Evolutionary conservation across 2,888 invertebrate species (phyloP), one percentile per base, ranked within the genome.

Genomic region (Drosophila kuntzei): DNA sequence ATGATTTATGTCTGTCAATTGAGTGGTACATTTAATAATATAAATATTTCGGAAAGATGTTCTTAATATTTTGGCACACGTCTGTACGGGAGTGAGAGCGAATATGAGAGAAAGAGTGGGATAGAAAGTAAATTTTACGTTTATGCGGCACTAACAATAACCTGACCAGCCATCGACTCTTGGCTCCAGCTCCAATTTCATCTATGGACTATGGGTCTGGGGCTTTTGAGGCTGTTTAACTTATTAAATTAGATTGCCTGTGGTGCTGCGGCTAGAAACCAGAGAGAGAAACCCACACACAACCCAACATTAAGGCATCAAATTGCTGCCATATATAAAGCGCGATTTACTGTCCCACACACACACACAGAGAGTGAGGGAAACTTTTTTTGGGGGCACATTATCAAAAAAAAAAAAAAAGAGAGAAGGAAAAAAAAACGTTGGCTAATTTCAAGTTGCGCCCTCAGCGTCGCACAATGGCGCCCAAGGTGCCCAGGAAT

Each of bases 91-190:
- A 25, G 27, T 14, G 58, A 8, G 14, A 39, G 29, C 8, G 18
- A 25, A 37, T 11, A 22, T 22, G 39, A 53, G 27, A 7, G 8
- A 36, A 14, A 27, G 7, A 16, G 20, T n/a, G 8, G 51, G 11
- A 53, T 9, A 29, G 71, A 55, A 50, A 46, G 77, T 72, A 64
- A 69, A 74, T 74, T 79, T 79, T 58, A 76, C 69, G 62, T 76
- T 76, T 76, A 76, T 76, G 79, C 73, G 63, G 54, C 79, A 79
- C 79, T 79, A 76, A 79, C 76, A 76, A 76, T 76, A 75, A 79
- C 78, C 76, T 76, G 63, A 58, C 79, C 62, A 54, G 47, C 75
- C 62, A 64, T 43, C 55, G 41, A 43, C 61, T 39, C 51, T 43
- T 6, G 14, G 39, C 39, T 18, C 37, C 39, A 34, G 47, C 58